Percentiles rank a stretch among this genome's conserved stretches.
Conservation (phyloP, 2,888 invertebrate species). For the Lasioglossum zephyrum region DNA sequence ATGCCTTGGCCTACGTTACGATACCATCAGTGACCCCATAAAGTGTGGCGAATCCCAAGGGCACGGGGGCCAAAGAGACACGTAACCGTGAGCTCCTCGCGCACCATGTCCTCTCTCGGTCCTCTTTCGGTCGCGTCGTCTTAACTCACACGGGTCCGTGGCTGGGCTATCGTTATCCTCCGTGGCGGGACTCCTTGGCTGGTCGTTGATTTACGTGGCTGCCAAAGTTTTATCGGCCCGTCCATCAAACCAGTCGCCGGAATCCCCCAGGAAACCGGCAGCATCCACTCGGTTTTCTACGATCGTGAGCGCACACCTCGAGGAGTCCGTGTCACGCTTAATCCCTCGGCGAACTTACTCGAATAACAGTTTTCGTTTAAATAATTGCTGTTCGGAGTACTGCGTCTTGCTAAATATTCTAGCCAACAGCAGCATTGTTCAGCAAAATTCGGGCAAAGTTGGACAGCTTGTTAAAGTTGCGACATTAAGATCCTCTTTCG, state of each 20-base stretch:
- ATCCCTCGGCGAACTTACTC: constrained; percentile 36
- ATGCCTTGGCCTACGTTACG: background rate
- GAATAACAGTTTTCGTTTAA: background rate
- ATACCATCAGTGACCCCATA: constrained; percentile 34
- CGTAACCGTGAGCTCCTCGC: constrained; percentile 1
- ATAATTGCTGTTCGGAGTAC: background rate
- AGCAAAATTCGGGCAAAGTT: background rate
- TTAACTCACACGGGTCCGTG: constrained; percentile 30
- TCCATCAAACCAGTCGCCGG: constrained; percentile 67
- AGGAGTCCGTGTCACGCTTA: constrained; percentile 55
- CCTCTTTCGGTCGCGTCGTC: constrained; percentile 17
- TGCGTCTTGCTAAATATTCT: background rate
- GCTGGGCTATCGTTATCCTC: constrained; percentile 30
- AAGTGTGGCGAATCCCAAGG: constrained; percentile 56
- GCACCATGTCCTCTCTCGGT: background rate
- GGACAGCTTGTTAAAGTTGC: background rate
- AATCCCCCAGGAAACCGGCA: constrained; percentile 51
- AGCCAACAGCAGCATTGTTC: background rate
- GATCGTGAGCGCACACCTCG: constrained; percentile 45
- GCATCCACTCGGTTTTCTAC: constrained; percentile 39
- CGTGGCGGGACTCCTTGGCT: constrained; percentile 62
- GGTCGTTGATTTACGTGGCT: constrained; percentile 76
- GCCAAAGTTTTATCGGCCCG: constrained; percentile 78
- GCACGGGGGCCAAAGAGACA: constrained; percentile 29
- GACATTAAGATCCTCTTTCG: background rate